These are phyloP conservation scores for Lingula anatina DNA, from an alignment of 2,888 invertebrate genomes.

Conservation along the genomic window DNA sequence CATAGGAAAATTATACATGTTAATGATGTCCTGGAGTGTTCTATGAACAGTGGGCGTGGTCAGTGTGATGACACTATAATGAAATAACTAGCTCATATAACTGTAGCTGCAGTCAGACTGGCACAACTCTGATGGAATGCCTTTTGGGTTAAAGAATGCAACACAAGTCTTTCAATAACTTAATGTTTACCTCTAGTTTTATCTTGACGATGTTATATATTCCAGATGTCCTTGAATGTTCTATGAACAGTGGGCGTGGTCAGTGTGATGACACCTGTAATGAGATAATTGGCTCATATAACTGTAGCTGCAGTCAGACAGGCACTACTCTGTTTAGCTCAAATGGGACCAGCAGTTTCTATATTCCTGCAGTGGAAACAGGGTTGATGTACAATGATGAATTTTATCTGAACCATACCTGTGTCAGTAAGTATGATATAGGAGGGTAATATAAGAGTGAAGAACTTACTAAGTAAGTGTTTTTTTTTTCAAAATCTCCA, in stretches of 20 bases:
- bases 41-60: constrained; percentile 3
- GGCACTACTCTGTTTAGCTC: constrained; percentile 81
- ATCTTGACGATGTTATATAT: neutral
- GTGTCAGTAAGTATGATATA: constrained; percentile 70
- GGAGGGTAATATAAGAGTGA: no score
- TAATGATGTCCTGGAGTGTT: constrained; percentile 21
- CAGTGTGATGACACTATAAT: constrained; percentile 16
- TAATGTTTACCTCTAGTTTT: no score
- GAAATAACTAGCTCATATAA: constrained; percentile 16
- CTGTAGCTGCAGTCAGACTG: constrained; percentile 85
- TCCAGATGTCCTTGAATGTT: constrained; percentile 21
- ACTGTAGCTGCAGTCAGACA: constrained; percentile 80
- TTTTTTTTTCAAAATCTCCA: no score
- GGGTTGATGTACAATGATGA: constrained; percentile 85
- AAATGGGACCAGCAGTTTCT: constrained; percentile 88
- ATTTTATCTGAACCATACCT: constrained; percentile 87
- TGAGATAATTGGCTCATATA: constrained; percentile 16
- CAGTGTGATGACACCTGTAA: constrained; percentile 16
- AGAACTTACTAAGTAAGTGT: no score
- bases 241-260: constrained; percentile 3
- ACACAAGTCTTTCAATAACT: no score
- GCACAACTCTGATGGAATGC: constrained; percentile 86
- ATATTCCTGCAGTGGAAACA: constrained; percentile 73
- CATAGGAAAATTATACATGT: no score
- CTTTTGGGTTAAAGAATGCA: no score